These are phyloP conservation scores for Cotesia typhae DNA, from an alignment of 1,140 invertebrate genomes.

Conservation along the genomic window DNA sequence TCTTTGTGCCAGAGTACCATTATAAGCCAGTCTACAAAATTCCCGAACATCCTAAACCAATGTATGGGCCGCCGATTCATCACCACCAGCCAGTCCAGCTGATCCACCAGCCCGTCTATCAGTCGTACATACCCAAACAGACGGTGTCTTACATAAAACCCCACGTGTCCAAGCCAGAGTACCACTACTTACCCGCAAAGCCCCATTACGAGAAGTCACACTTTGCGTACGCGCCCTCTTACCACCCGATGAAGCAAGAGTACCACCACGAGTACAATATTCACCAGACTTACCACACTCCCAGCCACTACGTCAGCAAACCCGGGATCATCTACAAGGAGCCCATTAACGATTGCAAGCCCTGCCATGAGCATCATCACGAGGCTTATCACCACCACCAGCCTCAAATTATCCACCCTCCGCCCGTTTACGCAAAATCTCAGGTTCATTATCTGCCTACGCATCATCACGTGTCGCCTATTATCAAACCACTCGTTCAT, in stretches of 20 bases:
- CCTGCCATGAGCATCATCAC: constrained; percentile 38
- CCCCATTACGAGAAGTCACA: constrained; percentile 47
- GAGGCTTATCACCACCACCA: neutral
- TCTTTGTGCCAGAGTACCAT: constrained; percentile 33
- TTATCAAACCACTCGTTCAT: neutral
- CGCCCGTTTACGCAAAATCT: constrained; percentile 24
- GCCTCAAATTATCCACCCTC: constrained; percentile 15
- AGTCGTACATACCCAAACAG: constrained; percentile 39
- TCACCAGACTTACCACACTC: no score
- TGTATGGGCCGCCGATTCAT: constrained; percentile 10
- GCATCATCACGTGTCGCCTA: neutral
- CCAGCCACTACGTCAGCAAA: no score
- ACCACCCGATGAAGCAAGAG: constrained; percentile 22
- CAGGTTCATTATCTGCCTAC: constrained; percentile 4
- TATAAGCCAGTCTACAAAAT: constrained; percentile 32
- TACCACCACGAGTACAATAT: no score
- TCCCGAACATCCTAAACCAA: constrained; percentile 31
- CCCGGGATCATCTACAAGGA: constrained; percentile 37
- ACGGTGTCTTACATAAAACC: constrained; percentile 47
- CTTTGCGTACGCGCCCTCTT: constrained; percentile 35
- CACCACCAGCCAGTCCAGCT: constrained; percentile 33
- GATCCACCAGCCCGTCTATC: constrained; percentile 41
- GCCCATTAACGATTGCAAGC: constrained; percentile 19
- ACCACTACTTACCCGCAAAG: constrained; percentile 45
- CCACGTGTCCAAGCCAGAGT: constrained; percentile 44